A percentile compares a stretch with the other conserved stretches of the same genome.
These are phyloP conservation scores for Apostichopus japonicus DNA, from an alignment of 35 echinoderm and acorn worm genomes.

Conservation along the genomic window DNA sequence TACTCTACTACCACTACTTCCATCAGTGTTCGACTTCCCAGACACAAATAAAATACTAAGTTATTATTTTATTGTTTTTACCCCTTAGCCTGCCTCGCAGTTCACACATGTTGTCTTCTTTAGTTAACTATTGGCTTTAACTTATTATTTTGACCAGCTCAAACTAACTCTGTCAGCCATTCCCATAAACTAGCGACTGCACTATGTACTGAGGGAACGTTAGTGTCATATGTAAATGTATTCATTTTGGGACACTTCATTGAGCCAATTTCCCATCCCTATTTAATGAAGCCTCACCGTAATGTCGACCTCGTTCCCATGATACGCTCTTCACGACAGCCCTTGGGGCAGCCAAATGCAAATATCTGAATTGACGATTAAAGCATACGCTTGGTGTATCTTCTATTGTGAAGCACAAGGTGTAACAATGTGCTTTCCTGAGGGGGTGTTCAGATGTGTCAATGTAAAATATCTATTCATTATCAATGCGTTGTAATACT, in stretches of 20 bases:
- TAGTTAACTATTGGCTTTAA: no score
- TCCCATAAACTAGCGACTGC: no score
- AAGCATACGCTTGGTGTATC: slow-evolving; percentile 1
- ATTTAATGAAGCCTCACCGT: slow-evolving; percentile 37
- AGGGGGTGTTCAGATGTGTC: slow-evolving; percentile 29
- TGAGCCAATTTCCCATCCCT: slow-evolving; percentile 40
- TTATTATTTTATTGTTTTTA: no score
- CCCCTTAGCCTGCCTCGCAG: no score
- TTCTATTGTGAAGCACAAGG: neutral
- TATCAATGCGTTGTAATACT: neutral
- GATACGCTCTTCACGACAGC: slow-evolving; percentile 34
- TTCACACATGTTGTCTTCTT: no score
- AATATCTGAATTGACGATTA: slow-evolving; percentile 15
- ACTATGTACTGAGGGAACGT: neutral
- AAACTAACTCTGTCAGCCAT: no score
- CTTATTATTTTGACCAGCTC: no score
- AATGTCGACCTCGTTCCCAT: slow-evolving; percentile 33
- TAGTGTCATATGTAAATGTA: slow-evolving; percentile 39
- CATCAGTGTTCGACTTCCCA: no score
- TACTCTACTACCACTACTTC: no score
- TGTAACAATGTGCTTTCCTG: slow-evolving; percentile 46
- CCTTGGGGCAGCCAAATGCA: slow-evolving; percentile 24
- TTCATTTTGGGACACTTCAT: slow-evolving; percentile 36
- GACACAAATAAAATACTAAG: no score
- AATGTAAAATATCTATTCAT: slow-evolving; percentile 7